phyloP scores from a whole-genome alignment of 2,888 invertebrate species.

The Drepanosiphum platanoidis region DNA sequence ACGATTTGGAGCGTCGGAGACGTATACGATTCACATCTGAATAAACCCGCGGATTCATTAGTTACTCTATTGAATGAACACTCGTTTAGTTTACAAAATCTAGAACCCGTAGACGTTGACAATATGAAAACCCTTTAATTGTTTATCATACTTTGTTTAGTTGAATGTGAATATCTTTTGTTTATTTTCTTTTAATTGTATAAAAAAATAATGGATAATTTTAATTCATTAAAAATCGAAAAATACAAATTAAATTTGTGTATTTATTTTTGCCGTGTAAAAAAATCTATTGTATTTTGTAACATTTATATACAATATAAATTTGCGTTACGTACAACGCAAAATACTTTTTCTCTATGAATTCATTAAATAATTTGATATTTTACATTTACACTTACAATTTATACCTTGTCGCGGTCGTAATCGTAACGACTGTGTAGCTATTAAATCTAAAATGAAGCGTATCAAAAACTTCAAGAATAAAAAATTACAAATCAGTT shows the following conservation, averaged over 20 bases:
- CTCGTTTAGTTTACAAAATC: conserved; percentile 73
- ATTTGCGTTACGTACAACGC: too few relatives aligned
- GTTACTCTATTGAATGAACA: conserved; percentile 76
- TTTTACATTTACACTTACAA: background rate
- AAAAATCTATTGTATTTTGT: too few relatives aligned
- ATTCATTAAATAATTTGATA: background rate
- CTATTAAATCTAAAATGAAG: too few relatives aligned
- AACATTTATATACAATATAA: too few relatives aligned
- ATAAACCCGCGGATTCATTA: conserved; percentile 73
- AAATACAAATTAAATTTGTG: background rate
- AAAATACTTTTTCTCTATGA: background rate
- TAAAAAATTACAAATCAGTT: too few relatives aligned
- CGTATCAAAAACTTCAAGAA: too few relatives aligned
- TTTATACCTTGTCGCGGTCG: too few relatives aligned
- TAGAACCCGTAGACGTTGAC: conserved; percentile 71
- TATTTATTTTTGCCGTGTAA: background rate
- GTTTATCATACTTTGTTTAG: background rate
- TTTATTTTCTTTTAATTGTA: background rate
- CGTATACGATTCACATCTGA: conserved; percentile 78
- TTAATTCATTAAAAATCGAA: background rate
- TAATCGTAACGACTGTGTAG: too few relatives aligned
- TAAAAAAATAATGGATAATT: background rate
- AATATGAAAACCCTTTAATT: background rate
- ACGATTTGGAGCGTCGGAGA: conserved; percentile 89
- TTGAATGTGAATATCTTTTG: conserved; percentile 19